Evolutionary conservation across 2,113 vertebrate genomes (phyloP), one percentile per base, ranked within the genome.

Genomic region (Empidonax traillii): DNA sequence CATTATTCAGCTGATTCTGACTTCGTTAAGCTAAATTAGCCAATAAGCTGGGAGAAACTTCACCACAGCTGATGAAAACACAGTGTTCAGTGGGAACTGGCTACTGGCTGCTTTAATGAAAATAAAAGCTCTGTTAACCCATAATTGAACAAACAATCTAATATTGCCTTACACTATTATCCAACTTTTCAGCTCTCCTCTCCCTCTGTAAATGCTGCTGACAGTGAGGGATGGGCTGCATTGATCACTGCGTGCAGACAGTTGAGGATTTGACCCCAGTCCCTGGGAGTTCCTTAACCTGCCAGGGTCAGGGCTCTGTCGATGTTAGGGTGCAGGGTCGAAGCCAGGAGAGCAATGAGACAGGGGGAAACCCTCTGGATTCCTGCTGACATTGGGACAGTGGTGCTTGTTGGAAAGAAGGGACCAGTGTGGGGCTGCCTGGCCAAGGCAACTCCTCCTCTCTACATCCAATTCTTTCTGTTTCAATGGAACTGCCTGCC

Each of bases 291-390:
- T 2, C 0, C 37, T 56, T 25, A 56, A 18, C 39, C 69, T 15
- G 7, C 23, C 1, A 12, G 56, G 55, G 4, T 18, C 83, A 17
- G 81, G 63, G 11, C 37, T 30, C 82, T 8, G 0, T 1, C 11
- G 12, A 6, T 0, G 1, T 3, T 1, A 2, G 0, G 0, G 39
- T 2, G 2, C 2, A 25, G 56, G 55, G n/a, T 13, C 24, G 10
- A 3, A 43, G 53, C 43, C 58, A 31, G 35, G 33, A 13, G 28
- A 75, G 47, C 25, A 1, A 1, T 0, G 51, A 52, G 71, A 10
- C 33, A 73, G 8, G 28, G 69, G 31, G 5, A 9, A 55, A 37
- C 7, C 11, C 56, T 10, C 43, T 3, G 9, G 6, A 6, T 30
- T 33, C 25, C 84, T 12, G 22, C 8, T 9, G 37, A 33, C 12